phyloP scores from a whole-genome alignment of 1,140 invertebrate genomes.

The Drosophila busckii region DNA sequence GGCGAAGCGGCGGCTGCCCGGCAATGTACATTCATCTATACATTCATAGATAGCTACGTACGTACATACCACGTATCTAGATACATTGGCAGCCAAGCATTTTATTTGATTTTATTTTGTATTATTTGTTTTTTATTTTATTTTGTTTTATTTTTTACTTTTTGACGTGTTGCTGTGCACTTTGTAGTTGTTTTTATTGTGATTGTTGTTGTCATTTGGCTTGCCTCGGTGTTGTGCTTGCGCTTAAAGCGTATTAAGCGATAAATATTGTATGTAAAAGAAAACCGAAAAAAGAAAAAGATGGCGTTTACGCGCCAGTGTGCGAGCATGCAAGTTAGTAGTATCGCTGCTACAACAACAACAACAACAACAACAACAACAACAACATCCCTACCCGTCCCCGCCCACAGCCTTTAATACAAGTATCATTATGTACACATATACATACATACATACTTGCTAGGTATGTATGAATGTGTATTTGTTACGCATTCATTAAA shows the following conservation, averaged over 20 bases:
- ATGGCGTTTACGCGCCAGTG: conserved; percentile 65
- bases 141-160: conserved; percentile 13
- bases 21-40: not conserved
- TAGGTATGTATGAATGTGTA: too few species aligned
- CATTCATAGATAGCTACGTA: not conserved
- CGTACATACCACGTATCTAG: not conserved
- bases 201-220: conserved; percentile 11
- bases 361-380: too few species aligned
- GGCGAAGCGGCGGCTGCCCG: conserved; percentile 38
- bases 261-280: conserved; percentile 70
- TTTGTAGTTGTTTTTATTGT: conserved; percentile 12
- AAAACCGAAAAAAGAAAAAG: conserved; percentile 67
- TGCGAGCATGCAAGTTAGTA: conserved; percentile 60
- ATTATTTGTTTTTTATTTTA: conserved; percentile 42
- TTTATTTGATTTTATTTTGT: conserved; percentile 56
- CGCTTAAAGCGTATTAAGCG: conserved; percentile 56
- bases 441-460: conserved; percentile 6
- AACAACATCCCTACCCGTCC: too few species aligned
- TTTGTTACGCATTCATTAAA: conserved; percentile 23
- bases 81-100: conserved; percentile 37
- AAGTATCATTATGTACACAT: conserved; percentile 4
- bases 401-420: too few species aligned
- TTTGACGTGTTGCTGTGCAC: conserved; percentile 33
- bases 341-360: too few species aligned
- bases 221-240: conserved; percentile 16